A percentile compares a stretch with the other conserved stretches of the same genome.
These are phyloP conservation scores for Oryzias javanicus DNA, from an alignment of 2,113 vertebrate genomes.

Conservation along the genomic window DNA sequence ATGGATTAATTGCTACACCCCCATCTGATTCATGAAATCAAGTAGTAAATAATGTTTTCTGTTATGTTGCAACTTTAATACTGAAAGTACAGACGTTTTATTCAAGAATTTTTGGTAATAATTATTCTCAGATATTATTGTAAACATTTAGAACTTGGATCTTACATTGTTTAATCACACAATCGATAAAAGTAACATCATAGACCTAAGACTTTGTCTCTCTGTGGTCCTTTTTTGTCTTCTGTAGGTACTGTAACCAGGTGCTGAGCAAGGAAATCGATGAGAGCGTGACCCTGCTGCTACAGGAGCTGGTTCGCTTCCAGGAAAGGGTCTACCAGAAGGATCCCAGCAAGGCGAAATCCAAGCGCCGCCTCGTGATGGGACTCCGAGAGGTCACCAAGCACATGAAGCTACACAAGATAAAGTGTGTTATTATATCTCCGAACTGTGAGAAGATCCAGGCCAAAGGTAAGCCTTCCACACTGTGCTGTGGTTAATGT, in stretches of 20 bases:
- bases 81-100: too few species aligned
- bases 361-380: constrained; percentile 94
- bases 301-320: constrained; percentile 97
- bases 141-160: too few species aligned
- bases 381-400: constrained; percentile 96
- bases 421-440: constrained; percentile 97
- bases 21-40: too few species aligned
- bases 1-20: too few species aligned
- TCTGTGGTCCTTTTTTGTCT: neutral
- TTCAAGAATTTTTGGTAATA: too few species aligned
- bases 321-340: constrained; percentile 96
- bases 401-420: constrained; percentile 96
- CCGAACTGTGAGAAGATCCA: constrained; percentile 99
- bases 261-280: constrained; percentile 98
- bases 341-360: constrained; percentile 92
- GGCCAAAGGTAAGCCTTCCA: constrained; percentile 84
- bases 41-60: too few species aligned
- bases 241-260: constrained; percentile 93
- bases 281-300: constrained; percentile 90
- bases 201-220: too few species aligned
- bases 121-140: too few species aligned
- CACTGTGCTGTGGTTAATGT: neutral
- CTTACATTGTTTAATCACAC: too few species aligned
- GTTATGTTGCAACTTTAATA: too few species aligned
- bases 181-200: too few species aligned